phyloP scores from a whole-genome alignment of 2,113 vertebrate species.

The Prochilodus magdalenae region DNA sequence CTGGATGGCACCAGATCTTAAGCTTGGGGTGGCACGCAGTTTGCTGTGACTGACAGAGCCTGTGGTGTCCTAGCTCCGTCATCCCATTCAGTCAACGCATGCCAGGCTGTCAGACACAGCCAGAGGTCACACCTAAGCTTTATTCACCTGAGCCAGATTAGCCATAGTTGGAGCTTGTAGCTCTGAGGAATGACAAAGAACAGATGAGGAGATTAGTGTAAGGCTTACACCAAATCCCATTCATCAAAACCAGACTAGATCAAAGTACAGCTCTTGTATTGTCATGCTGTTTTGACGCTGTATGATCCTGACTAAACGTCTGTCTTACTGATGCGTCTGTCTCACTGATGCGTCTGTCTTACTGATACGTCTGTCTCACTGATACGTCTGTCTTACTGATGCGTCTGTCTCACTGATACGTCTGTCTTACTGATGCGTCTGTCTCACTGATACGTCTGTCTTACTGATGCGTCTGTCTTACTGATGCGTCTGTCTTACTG shows the following conservation, averaged over 20 bases:
- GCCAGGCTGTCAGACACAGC: neutral
- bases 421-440: too few species aligned
- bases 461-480: too few species aligned
- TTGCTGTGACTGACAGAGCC: neutral
- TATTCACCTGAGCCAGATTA: conserved; percentile 31
- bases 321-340: too few species aligned
- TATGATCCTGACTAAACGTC: too few species aligned
- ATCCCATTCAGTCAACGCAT: neutral
- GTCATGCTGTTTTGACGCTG: neutral
- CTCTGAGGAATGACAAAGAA: neutral
- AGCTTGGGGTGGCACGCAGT: neutral
- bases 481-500: too few species aligned
- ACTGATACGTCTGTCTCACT: too few species aligned
- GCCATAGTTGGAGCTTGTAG: neutral
- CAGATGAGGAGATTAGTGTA: conserved; percentile 15
- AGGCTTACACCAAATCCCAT: conserved; percentile 32
- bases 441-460: too few species aligned
- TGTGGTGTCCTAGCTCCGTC: neutral
- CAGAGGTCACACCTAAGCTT: conserved; percentile 14
- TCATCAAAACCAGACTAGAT: too few species aligned
- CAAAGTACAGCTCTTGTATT: conserved; percentile 2
- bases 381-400: too few species aligned
- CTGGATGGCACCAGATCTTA: neutral
- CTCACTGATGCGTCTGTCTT: too few species aligned
- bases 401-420: too few species aligned